Evolutionary conservation across 2,797 vertebrate genomes (phyloP).

Genomic region (Muscicapa striata): DNA sequence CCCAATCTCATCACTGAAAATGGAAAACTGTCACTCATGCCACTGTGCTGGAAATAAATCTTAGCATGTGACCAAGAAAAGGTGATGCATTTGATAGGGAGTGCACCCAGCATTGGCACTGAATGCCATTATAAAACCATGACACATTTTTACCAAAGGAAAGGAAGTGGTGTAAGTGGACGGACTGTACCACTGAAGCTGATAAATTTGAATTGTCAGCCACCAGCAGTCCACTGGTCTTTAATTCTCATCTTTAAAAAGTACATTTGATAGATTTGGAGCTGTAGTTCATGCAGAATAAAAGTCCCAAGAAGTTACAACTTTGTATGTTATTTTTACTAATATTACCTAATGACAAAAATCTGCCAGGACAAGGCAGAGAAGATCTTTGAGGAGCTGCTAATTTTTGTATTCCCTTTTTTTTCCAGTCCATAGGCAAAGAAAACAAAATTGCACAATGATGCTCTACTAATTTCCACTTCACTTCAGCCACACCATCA

Average conservation of each 20-base stretch:
- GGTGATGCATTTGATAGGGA: neutral
- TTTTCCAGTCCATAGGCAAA: neutral
- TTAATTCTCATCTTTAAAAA: constrained; percentile 8
- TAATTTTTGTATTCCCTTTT: neutral
- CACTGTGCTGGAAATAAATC: neutral
- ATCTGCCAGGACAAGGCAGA: neutral
- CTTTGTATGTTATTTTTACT: neutral
- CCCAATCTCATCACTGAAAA: neutral
- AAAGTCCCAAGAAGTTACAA: neutral
- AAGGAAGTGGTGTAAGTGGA: neutral
- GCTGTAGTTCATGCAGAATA: neutral
- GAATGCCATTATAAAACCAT: neutral
- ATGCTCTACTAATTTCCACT: neutral
- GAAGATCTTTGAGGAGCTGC: neutral
- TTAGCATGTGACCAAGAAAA: neutral
- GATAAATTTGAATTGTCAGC: neutral
- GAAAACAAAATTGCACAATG: neutral
- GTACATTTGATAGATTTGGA: neutral
- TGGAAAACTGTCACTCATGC: constrained; percentile 1
- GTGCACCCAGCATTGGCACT: neutral
- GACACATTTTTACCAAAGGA: neutral
- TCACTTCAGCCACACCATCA: neutral
- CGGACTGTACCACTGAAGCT: neutral
- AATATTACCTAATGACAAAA: neutral
- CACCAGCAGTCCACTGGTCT: neutral